A percentile compares a stretch with the other conserved stretches of the same genome.
phyloP scores from a whole-genome alignment of 2,797 vertebrate genomes.

The Euphonia xanthogaster region DNA sequence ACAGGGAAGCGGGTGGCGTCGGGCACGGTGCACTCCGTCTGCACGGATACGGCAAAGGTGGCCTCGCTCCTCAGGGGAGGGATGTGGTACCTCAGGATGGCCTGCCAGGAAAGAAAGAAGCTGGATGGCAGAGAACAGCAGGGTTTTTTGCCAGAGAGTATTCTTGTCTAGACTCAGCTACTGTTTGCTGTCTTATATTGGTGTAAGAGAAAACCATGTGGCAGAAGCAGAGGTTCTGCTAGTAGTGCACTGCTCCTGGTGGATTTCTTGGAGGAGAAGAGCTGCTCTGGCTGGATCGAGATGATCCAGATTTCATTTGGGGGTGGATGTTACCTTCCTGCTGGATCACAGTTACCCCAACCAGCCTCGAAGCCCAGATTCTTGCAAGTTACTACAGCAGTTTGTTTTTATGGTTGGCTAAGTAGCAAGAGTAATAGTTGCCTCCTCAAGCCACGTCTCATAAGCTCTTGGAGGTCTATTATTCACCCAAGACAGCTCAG shows the following conservation, averaged over 20 bases:
- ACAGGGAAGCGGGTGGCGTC: not conserved
- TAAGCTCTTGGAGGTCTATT: too few relatives aligned
- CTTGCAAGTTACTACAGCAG: not conserved
- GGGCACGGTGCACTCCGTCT: not conserved
- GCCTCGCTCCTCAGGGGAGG: not conserved
- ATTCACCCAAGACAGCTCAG: too few relatives aligned
- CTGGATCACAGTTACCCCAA: not conserved
- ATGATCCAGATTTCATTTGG: not conserved
- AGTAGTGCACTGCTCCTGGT: not conserved
- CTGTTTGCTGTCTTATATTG: not conserved
- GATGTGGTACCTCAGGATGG: conserved; percentile 59
- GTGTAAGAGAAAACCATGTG: not conserved
- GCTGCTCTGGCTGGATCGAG: not conserved
- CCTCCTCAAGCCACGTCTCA: too few relatives aligned
- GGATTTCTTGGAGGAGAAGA: not conserved
- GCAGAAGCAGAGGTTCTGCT: not conserved
- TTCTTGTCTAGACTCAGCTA: not conserved
- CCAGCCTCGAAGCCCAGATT: not conserved
- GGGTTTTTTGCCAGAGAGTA: not conserved
- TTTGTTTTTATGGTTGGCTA: not conserved
- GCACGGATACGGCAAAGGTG: conserved; percentile 49
- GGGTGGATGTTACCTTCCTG: not conserved
- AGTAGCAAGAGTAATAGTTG: not conserved
- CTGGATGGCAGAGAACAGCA: not conserved
- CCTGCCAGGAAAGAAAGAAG: conserved; percentile 28